These are phyloP conservation scores for Nemotelus pantherinus DNA, from an alignment of 2,888 invertebrate species.

Conservation along the genomic window DNA sequence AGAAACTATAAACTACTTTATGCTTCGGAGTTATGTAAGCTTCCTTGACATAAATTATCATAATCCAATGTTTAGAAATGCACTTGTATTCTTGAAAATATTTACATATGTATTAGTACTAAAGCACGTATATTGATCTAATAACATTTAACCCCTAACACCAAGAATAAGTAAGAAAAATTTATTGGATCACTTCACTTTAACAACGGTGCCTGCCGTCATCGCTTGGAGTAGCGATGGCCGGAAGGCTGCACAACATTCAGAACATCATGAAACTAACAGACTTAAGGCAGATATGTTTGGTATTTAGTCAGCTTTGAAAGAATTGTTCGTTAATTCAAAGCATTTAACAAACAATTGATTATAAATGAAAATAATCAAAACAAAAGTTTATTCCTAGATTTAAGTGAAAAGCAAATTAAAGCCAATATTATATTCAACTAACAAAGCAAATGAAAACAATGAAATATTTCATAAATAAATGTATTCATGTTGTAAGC, in stretches of 20 bases:
- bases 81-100: not conserved
- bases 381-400: slow-evolving; percentile 8
- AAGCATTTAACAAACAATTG: slow-evolving; percentile 15
- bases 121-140: not conserved
- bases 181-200: slow-evolving; percentile 38
- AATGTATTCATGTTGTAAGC: slow-evolving; percentile 43
- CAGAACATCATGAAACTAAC: too few species aligned
- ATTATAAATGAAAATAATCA: slow-evolving; percentile 17
- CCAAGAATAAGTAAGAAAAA: slow-evolving; percentile 2
- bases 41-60: too few species aligned
- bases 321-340: slow-evolving; percentile 16
- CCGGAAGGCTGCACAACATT: not conserved
- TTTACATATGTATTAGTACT: not conserved
- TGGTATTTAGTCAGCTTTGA: slow-evolving; percentile 24
- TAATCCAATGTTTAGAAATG: not conserved
- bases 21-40: not conserved
- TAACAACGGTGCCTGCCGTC: slow-evolving; percentile 3
- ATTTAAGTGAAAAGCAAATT: slow-evolving; percentile 17
- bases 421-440: slow-evolving; percentile 37
- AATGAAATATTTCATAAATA: slow-evolving; percentile 39
- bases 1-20: not conserved
- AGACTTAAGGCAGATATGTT: slow-evolving; percentile 10
- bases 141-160: slow-evolving; percentile 19
- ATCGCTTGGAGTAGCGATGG: not conserved
- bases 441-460: slow-evolving; percentile 7